Percentiles rank a stretch among this genome's conserved stretches.
Evolutionary conservation across 2,888 invertebrate species (phyloP).

Genomic region (Plutella xylostella): DNA sequence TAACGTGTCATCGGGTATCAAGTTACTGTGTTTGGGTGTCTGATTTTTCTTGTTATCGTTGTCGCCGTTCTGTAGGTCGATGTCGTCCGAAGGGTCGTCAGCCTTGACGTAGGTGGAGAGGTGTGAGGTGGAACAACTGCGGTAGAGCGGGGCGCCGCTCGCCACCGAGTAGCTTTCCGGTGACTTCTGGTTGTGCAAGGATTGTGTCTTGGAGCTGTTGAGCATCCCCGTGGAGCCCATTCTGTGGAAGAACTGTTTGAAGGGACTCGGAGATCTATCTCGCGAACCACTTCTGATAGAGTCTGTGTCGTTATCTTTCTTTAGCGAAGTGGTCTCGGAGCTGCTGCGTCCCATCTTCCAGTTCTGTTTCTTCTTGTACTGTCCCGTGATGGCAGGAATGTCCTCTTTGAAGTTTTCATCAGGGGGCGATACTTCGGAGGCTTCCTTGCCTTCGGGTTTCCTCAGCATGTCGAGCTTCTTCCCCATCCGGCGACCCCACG

Average conservation of each 20-base stretch:
- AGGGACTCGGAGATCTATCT: conserved; percentile 73
- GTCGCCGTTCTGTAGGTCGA: conserved; percentile 71
- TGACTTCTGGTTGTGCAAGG: conserved; percentile 44
- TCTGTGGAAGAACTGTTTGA: conserved; percentile 79
- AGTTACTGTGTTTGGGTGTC: conserved; percentile 40
- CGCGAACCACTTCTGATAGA: conserved; percentile 59
- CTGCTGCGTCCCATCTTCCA: conserved; percentile 71
- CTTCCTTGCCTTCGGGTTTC: conserved; percentile 73
- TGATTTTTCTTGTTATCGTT: conserved; percentile 43
- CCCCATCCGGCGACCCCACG: conserved; percentile 84
- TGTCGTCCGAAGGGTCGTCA: conserved; percentile 84
- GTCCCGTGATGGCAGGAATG: conserved; percentile 43
- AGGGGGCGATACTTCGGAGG: conserved; percentile 39
- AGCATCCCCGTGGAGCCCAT: conserved; percentile 84
- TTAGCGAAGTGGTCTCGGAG: conserved; percentile 56
- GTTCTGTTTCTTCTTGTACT: conserved; percentile 68
- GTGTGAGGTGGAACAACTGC: conserved; percentile 83
- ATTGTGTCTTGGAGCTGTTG: conserved; percentile 68
- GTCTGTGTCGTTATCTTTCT: conserved; percentile 57
- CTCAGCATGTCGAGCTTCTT: conserved; percentile 81
- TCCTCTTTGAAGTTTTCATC: conserved; percentile 38
- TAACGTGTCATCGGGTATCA: conserved; percentile 46
- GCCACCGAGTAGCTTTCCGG: conserved; percentile 48
- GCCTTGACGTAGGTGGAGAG: conserved; percentile 81
- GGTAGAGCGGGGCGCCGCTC: conserved; percentile 70